phyloP scores from a whole-genome alignment of 1,140 invertebrate species.

The Procambarus clarkii region DNA sequence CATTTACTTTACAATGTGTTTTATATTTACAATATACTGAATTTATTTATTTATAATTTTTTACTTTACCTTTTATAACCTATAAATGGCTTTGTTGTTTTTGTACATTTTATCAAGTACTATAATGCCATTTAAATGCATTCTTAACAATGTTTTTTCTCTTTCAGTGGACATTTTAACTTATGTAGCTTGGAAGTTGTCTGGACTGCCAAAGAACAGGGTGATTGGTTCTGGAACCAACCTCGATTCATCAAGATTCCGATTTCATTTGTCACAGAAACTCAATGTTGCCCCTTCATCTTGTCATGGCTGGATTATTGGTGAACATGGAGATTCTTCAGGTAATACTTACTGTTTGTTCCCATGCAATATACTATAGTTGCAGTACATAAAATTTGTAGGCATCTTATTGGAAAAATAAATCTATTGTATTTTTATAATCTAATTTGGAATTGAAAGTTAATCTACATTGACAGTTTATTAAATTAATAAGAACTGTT shows the following conservation, averaged over 20 bases:
- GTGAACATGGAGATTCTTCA: conserved; percentile 89
- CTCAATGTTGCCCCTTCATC: conserved; percentile 87
- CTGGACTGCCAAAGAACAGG: conserved; percentile 88
- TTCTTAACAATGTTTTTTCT: not conserved
- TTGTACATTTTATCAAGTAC: too few relatives aligned
- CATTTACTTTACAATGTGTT: too few relatives aligned
- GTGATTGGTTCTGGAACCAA: conserved; percentile 95
- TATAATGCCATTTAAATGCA: not conserved
- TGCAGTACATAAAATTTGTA: conserved; percentile 79
- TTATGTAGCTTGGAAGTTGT: conserved; percentile 95
- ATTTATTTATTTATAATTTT: too few relatives aligned
- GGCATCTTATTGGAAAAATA: too few relatives aligned
- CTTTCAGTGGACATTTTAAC: conserved; percentile 88
- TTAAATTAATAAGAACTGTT: too few relatives aligned
- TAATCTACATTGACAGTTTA: too few relatives aligned
- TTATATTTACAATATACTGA: too few relatives aligned
- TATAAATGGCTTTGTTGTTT: too few relatives aligned
- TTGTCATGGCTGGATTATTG: conserved; percentile 92
- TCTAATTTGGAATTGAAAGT: too few relatives aligned
- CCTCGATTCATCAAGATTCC: conserved; percentile 91
- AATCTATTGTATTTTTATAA: too few relatives aligned
- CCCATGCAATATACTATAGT: conserved; percentile 79
- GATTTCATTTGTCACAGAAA: conserved; percentile 90
- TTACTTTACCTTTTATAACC: too few relatives aligned
- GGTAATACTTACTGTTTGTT: conserved; percentile 76